Percentiles rank a stretch among this genome's conserved stretches.
Evolutionary conservation across 1,140 invertebrate species (phyloP).

Genomic region (Rhizoglyphus robini): DNA sequence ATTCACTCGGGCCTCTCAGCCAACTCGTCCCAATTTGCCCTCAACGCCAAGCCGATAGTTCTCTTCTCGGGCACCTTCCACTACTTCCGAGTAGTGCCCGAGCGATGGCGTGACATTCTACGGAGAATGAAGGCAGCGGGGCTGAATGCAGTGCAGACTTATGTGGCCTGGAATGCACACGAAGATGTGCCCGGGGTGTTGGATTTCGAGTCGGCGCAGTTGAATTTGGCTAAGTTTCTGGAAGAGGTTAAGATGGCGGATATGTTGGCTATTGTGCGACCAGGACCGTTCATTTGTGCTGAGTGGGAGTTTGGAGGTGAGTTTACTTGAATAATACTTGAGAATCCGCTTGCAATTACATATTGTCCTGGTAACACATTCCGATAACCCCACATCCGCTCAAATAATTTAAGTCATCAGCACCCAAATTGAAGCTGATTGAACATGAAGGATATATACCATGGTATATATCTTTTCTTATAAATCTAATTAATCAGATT

Average conservation of each 20-base stretch:
- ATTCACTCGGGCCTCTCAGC: conserved; percentile 11
- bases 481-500: too few relatives aligned
- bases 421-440: too few relatives aligned
- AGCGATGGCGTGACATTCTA: conserved; percentile 40
- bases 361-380: too few relatives aligned
- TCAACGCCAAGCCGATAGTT: conserved; percentile 39
- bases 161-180: conserved; percentile 40
- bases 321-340: too few relatives aligned
- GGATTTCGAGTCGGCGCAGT: conserved; percentile 10
- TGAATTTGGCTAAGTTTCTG: conserved; percentile 35
- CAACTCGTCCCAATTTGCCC: conserved; percentile 32
- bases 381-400: too few relatives aligned
- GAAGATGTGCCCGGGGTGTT: conserved; percentile 30
- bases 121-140: conserved; percentile 38
- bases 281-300: conserved; percentile 41
- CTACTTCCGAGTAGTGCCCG: conserved; percentile 37
- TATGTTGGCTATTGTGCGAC: conserved; percentile 37
- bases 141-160: conserved; percentile 40
- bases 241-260: conserved; percentile 34
- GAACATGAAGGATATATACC: too few relatives aligned
- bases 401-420: too few relatives aligned
- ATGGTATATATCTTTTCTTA: too few relatives aligned
- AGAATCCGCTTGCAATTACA: too few relatives aligned
- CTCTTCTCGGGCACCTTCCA: conserved; percentile 41
- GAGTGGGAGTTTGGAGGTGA: conserved; percentile 41